Base-by-base conservation (phyloP, 2,113 vertebrate genomes). In the Centropus bengalensis region DNA sequence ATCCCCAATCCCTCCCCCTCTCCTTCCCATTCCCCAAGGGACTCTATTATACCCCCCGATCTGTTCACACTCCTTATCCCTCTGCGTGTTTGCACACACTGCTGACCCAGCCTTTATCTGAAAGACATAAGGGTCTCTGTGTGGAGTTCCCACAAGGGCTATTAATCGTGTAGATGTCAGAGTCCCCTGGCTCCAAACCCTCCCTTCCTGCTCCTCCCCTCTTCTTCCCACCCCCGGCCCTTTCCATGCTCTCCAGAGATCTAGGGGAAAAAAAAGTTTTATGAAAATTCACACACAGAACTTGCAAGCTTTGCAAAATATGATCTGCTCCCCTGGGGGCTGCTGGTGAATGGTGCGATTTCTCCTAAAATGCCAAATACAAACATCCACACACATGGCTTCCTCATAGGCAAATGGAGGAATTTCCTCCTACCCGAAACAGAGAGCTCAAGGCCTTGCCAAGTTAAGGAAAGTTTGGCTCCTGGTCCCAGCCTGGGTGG, bases 61-160 rank as follows among this genome's bases (percentile, higher is more conserved):
- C 95, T 88, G 97, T 97, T 96, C 95, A 93, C 97, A 97, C 92
- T 88, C 88, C 92, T 64, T 77, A 96, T 95, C 95, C 96, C 90
- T 56, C 68, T 79, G 95, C 92, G 71, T 92, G 95, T 96, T 92
- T 95, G 94, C 96, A 94, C 93, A 95, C 89, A 40, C 88, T 71
- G 85, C 93, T 96, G 93, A 90, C 94, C 94, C 93, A 54, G 92
- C 92, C 91, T 96, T 97, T 93, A 73, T 93, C 85, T 59, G 86
- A 75, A 77, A 91, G 93, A 90, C 93, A 95, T 82, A 84, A 92
- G 88, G 89, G 78, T 85, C 88, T 94, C 91, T 78, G 79, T 92
- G 82, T 32, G 9, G 44, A 33, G 77, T 51, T 95, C 95, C 96
- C 93, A 12, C 62, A 40, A 85, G 86, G 91, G 51, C 69, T 67